A percentile compares a stretch with the other conserved stretches of the same genome.
These are phyloP conservation scores for Coleophora flavipennella DNA, from an alignment of 2,888 invertebrate species.

Conservation along the genomic window DNA sequence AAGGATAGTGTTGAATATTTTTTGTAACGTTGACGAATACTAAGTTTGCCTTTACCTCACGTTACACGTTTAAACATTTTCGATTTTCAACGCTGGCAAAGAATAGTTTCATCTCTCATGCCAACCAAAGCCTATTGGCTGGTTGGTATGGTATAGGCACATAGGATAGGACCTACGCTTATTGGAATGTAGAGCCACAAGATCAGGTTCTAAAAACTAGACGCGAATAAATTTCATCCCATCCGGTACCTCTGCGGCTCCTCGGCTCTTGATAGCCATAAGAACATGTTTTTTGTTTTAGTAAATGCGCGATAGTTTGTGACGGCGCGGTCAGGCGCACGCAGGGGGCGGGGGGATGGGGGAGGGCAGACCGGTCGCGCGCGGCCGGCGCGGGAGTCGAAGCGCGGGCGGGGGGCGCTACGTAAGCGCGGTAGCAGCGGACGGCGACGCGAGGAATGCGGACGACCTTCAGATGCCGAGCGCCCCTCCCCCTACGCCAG, in stretches of 20 bases:
- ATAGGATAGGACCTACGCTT: conserved; percentile 11
- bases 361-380: conserved; percentile 50
- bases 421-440: conserved; percentile 73
- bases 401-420: conserved; percentile 51
- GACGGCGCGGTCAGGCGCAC: conserved; percentile 49
- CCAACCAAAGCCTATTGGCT: too few species aligned
- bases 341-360: too few species aligned
- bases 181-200: conserved; percentile 57
- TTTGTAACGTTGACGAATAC: too few species aligned
- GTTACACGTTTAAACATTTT: too few species aligned
- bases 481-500: conserved; percentile 64
- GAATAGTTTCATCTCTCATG: too few species aligned
- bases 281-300: conserved; percentile 69
- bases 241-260: conserved; percentile 66
- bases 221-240: conserved; percentile 68
- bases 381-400: conserved; percentile 20
- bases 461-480: conserved; percentile 72
- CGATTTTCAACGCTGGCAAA: too few species aligned
- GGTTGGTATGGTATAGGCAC: too few species aligned
- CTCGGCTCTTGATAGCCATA: conserved; percentile 62
- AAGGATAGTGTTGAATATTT: too few species aligned
- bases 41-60: too few species aligned
- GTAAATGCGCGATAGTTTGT: conserved; percentile 67
- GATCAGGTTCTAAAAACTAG: conserved; percentile 55
- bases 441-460: conserved; percentile 72